Base-by-base conservation (phyloP, 2,113 vertebrate species). In the Eupsittula cactorum region DNA sequence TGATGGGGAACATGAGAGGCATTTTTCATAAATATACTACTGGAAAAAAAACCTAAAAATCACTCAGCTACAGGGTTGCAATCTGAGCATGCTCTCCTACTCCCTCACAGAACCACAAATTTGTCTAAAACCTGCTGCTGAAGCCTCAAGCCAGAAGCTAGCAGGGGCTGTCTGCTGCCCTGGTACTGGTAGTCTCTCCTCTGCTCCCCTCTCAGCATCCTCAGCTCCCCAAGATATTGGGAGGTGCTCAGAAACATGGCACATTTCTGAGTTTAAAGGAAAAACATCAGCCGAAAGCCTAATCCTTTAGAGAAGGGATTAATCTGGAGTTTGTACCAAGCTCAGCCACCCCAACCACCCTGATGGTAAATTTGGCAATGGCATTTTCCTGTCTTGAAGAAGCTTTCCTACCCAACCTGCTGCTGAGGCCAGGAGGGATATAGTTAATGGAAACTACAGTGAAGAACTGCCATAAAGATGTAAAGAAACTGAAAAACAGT, bases 11-110 rank as follows among this genome's bases (percentile, higher is more conserved):
- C 69, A 55, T 2, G 5, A 86, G 50, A 82, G 21, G 33, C 1
- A 65, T 92, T 96, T 90, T 78, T 95, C 76, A 78, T 92, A 75
- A 81, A 94, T 80, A 55, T 23, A 11, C 19, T 57, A 29, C 69
- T 86, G 86, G 76, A 60, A 87, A 89, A 93, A 92, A 37, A 47
- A 0, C 2, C 5, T 11, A n/a, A 80, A 71, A 70, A 52, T 88
- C 60, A 37, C 35, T 60, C 83, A 82, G 76, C 60, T 81, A 67
- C 27, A 63, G 79, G 29, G 33, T 8, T 88, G 77, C 49, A 80
- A 35, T 74, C 39, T 50, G 29, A 94, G n/a, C 1, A 0, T 49
- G 53, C 47, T 93, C 52, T 88, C 64, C 46, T 41, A 46, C 33
- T 75, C 47, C 39, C 9, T 78, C 28, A 18, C 16, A 35, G 39